These are phyloP conservation scores for Achatina immaculata DNA, from an alignment of 1,140 invertebrate genomes.

Conservation along the genomic window DNA sequence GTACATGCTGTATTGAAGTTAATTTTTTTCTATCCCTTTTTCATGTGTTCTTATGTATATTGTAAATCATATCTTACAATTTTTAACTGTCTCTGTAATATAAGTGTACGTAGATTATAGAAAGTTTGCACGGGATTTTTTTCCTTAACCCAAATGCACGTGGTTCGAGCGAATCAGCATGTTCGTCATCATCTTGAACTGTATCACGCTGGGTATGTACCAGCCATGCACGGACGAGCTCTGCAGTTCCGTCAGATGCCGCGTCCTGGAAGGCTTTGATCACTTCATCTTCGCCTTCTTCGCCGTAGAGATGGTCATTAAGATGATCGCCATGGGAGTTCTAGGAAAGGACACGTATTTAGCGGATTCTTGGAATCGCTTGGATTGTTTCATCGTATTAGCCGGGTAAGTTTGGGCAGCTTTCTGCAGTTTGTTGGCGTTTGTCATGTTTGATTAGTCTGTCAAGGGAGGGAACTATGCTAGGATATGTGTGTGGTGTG, in stretches of 20 bases:
- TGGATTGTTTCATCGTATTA: constrained; percentile 98
- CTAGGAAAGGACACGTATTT: constrained; percentile 94
- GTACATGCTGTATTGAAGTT: too few species aligned
- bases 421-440: constrained; percentile 5
- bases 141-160: constrained; percentile 75
- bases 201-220: constrained; percentile 99
- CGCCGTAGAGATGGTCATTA: constrained; percentile 87
- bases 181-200: constrained; percentile 98
- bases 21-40: too few species aligned
- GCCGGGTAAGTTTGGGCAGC: constrained; percentile 83
- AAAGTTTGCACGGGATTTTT: too few species aligned
- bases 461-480: not conserved
- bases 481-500: not conserved
- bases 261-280: constrained; percentile 95
- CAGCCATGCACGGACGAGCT: constrained; percentile 90
- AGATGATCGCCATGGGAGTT: constrained; percentile 99
- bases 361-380: constrained; percentile 96
- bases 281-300: constrained; percentile 99
- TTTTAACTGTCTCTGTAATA: too few species aligned
- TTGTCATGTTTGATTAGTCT: too few species aligned
- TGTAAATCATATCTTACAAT: too few species aligned
- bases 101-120: too few species aligned
- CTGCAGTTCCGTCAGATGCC: constrained; percentile 91
- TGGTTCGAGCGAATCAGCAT: constrained; percentile 99
- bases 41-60: too few species aligned